Conservation (phyloP, 2,797 vertebrate genomes). For the Silurus lanzhouensis region DNA sequence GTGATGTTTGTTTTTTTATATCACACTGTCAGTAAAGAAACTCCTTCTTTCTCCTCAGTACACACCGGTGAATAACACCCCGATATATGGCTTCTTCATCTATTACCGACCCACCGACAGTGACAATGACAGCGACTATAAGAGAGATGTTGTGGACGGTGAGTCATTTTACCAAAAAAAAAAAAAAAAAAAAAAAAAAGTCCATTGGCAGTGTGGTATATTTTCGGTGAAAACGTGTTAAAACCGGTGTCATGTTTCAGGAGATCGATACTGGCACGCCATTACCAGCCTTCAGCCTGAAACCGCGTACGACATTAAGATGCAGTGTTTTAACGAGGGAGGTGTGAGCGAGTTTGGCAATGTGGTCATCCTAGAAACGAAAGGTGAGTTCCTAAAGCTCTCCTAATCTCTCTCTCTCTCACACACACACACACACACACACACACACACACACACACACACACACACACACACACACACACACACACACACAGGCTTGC, state of each 20-base stretch:
- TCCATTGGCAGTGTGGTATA: too few relatives aligned
- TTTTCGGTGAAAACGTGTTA: not conserved
- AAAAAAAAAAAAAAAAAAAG: not conserved
- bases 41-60: constrained; percentile 74
- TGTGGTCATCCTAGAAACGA: constrained; percentile 97
- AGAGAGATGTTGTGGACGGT: constrained; percentile 96
- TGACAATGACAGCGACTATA: constrained; percentile 98
- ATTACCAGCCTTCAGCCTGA: constrained; percentile 96
- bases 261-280: constrained; percentile 93
- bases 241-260: constrained; percentile 59
- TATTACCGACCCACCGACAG: constrained; percentile 98
- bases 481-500: not conserved
- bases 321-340: constrained; percentile 97
- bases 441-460: not conserved
- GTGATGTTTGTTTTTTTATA: not conserved
- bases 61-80: constrained; percentile 92
- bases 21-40: not conserved
- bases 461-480: not conserved
- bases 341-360: constrained; percentile 97
- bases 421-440: too few relatives aligned
- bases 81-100: constrained; percentile 97
- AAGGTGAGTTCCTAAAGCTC: constrained; percentile 75
- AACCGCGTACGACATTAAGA: constrained; percentile 98
- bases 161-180: constrained; percentile 41
- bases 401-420: not conserved